Evolutionary conservation across 2,113 vertebrate genomes (phyloP), one percentile per base, ranked within the genome.

Genomic region (Halichoerus grypus): DNA sequence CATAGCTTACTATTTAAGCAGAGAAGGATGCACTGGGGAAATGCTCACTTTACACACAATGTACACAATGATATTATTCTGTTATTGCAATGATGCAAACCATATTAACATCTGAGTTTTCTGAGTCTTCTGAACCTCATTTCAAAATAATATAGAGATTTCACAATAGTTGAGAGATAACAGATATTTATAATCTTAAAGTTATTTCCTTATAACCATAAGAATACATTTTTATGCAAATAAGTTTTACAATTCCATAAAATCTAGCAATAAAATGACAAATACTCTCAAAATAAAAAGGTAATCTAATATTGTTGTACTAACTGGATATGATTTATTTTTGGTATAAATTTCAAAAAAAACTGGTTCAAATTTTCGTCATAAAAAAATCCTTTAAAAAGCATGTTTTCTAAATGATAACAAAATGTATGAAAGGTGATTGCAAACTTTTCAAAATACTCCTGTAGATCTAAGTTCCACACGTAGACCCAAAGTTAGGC

Each of bases 1-100:
- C 91, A 85, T 21, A 94, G 59, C 83, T 91, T 95, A 81, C 82
- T 91, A 89, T 49, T 95, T 93, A 87, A 93, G 89, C 63, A 91
- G 88, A 93, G 63, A 83, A 57, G 31, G 51, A 67, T 76, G 18
- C 53, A 88, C 39, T 63, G 21, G 67, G 71, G 51, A 92, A 71
- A 89, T 77, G 55, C 14, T 96, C 59, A 90, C 39, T 94, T 97
- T 88, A 31, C 46, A 31, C 53, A 89, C n/a, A 91, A 88, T 57
- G n/a, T 49, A 77, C 6, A 90, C 83, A 95, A 81, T 14, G 83
- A 55, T 33, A 93, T 79, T 36, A 94, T 55, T 83, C 51, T 74
- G 46, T 65, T 94, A 88, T 24, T 95, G 16, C 21, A 96, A 76
- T 94, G 46, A 88, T 69, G 51, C 12, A 59, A 59, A 92, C 49